Conservation (phyloP, 2,113 vertebrate genomes). For the Corydoras maculifer region DNA sequence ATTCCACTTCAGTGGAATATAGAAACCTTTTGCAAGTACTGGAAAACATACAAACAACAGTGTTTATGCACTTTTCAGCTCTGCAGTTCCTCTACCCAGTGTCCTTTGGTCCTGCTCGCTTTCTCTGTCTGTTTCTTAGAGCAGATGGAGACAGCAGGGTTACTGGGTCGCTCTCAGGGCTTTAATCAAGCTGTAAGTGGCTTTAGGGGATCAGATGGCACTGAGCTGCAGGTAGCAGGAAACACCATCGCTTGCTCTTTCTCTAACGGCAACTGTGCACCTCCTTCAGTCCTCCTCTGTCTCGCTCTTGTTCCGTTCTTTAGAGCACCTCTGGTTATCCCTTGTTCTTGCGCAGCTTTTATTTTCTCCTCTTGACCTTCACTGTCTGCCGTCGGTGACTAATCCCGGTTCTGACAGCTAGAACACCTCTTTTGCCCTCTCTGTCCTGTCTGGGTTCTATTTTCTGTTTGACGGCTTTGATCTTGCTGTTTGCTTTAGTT, state of each 20-base stretch:
- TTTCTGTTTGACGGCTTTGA: neutral
- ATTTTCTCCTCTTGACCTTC: neutral
- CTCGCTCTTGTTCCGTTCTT: neutral
- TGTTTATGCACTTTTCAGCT: too few relatives aligned
- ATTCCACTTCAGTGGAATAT: too few relatives aligned
- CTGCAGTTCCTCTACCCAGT: too few relatives aligned
- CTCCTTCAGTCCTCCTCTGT: neutral
- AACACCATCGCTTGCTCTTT: constrained; percentile 4
- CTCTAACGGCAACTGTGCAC: constrained; percentile 1
- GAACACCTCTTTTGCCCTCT: neutral
- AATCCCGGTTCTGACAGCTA: neutral
- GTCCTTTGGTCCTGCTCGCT: neutral
- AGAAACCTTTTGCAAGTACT: too few relatives aligned
- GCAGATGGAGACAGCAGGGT: constrained; percentile 15
- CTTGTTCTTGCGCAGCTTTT: neutral
- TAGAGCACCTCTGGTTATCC: constrained; percentile 6
- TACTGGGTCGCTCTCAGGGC: constrained; percentile 8
- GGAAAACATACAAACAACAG: too few relatives aligned
- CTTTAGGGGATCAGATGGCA: constrained; percentile 32
- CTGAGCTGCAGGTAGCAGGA: constrained; percentile 29
- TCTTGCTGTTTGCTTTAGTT: neutral
- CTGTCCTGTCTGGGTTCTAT: neutral
- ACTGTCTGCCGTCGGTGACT: constrained; percentile 11
- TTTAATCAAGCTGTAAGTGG: constrained; percentile 25
- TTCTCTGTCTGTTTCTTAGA: neutral